Evolutionary conservation across 2,888 invertebrate species (phyloP).

Genomic region (Lasioglossum malachurum): DNA sequence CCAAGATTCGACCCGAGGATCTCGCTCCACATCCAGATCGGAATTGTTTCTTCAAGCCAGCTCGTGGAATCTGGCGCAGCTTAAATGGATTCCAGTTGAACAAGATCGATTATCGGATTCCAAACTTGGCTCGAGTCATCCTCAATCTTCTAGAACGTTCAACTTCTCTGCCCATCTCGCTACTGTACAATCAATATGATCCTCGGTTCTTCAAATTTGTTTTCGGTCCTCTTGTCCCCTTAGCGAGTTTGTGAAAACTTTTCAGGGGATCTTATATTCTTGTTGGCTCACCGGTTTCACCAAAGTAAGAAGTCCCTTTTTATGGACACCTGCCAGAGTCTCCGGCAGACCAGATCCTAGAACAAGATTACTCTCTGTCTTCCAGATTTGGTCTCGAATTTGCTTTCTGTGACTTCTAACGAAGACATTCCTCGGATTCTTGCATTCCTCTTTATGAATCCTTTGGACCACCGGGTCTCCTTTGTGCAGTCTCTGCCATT

Average conservation of each 20-base stretch:
- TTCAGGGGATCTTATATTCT: not conserved
- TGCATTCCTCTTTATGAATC: not conserved
- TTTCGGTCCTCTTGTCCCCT: not conserved
- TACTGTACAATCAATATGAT: not conserved
- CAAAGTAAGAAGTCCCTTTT: not conserved
- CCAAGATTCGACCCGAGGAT: not conserved
- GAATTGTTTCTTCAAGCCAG: not conserved
- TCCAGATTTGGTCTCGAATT: slow-evolving; percentile 10
- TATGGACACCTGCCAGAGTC: not conserved
- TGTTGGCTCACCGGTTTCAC: not conserved
- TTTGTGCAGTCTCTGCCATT: not conserved
- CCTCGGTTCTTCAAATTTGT: not conserved
- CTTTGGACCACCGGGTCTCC: not conserved
- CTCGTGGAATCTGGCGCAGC: slow-evolving; percentile 1
- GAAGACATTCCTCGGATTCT: not conserved
- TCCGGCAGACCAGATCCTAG: not conserved
- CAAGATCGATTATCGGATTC: slow-evolving; percentile 10
- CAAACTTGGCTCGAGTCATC: not conserved
- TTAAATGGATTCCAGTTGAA: not conserved
- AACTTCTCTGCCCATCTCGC: not conserved
- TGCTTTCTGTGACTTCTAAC: not conserved
- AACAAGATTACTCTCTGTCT: slow-evolving; percentile 5
- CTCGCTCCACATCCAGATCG: not conserved
- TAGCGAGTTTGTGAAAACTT: not conserved
- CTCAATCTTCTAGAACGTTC: not conserved